Evolutionary conservation across 64 coral and sea anemone species (phyloP), one percentile per base, ranked within the genome.

Genomic region (Dendrophyllia cribrosa): DNA sequence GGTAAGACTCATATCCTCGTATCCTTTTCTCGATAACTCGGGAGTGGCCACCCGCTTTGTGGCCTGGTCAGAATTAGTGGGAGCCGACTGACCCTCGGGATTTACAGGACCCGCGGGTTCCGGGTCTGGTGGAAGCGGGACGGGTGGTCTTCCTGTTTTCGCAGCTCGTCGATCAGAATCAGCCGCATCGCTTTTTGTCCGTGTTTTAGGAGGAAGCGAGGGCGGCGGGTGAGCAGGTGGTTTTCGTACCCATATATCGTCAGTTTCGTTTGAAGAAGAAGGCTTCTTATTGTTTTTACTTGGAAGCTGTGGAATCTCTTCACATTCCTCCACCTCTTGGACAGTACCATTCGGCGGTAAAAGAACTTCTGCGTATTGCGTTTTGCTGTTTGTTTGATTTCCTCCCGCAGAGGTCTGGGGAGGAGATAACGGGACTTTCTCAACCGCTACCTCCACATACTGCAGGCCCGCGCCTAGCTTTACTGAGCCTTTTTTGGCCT

Each of bases 211-310:
- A 21, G 78, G 78, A 9, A 66, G 43, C n/a, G 79, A 82, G 7
- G 80, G 68, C 20, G 66, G 52, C 43, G 67, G 89, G n/a, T 64
- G 72, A 48, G 43, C 43, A 1, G 78, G 17, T 24, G 89, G 22
- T 21, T 91, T 91, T 71, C 71, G 78, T 13, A 91, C 78, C 89
- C 89, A 91, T 23, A 91, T 91, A 82, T 80, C 67, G 22, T 91
- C 69, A 4, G 58, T 20, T 43, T 83, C 15, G 58, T 63, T 51
- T 49, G 47, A n/a, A 7, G 62, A 7, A 67, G 2, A 51, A 67
- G 43, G 7, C 45, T 66, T 67, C 12, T 66, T 84, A 23, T 63
- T 84, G 20, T 51, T 65, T 68, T 84, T 88, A 44, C 34, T 13
- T 21, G 86, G 86, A 6, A 88, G 51, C 14, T 59, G 51, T 59